phyloP scores from a whole-genome alignment of 2,797 vertebrate species.

The Lophura swinhoii region DNA sequence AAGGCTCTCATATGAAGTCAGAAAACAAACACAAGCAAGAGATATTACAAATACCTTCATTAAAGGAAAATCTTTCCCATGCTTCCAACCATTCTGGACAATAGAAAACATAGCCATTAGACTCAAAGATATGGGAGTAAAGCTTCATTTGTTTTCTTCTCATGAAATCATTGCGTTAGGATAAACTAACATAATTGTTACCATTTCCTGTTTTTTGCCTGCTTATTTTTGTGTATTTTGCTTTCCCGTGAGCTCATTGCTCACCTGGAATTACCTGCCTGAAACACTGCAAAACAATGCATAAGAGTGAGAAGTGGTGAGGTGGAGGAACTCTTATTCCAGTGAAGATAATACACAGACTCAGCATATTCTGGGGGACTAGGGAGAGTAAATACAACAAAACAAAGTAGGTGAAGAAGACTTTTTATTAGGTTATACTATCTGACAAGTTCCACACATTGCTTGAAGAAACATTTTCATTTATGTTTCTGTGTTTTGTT shows the following conservation, averaged over 20 bases:
- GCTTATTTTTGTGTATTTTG: neutral
- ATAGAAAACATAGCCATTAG: neutral
- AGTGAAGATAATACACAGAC: neutral
- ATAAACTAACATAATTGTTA: neutral
- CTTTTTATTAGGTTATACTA: neutral
- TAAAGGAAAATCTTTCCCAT: neutral
- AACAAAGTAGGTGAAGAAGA: neutral
- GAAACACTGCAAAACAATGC: neutral
- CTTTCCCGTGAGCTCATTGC: neutral
- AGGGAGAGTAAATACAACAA: neutral
- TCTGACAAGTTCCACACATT: neutral
- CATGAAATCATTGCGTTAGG: neutral
- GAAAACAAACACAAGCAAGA: neutral
- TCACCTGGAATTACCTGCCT: neutral
- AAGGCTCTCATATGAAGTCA: neutral
- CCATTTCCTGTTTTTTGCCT: neutral
- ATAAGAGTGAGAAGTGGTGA: neutral
- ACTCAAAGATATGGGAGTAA: neutral
- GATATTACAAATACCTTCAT: neutral
- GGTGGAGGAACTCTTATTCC: neutral
- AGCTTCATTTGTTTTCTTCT: neutral
- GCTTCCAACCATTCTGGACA: neutral
- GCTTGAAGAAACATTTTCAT: neutral
- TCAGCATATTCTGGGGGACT: neutral
- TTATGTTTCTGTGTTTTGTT: neutral